Evolutionary conservation across 2,113 vertebrate genomes (phyloP).

Genomic region (Gasterosteus nipponicus): DNA sequence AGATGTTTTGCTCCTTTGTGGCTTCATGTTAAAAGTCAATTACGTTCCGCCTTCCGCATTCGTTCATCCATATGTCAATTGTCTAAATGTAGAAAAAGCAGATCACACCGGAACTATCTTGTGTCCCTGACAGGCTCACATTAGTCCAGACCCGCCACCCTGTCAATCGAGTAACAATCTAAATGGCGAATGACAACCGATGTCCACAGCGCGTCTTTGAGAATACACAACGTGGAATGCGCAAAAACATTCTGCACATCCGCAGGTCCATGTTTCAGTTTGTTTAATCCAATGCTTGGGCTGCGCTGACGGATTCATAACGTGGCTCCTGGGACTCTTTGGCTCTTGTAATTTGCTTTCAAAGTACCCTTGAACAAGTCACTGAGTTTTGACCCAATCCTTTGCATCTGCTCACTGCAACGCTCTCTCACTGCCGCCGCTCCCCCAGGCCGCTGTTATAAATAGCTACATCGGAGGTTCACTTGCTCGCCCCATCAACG

Average conservation of each 20-base stretch:
- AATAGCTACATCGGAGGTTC: constrained; percentile 49
- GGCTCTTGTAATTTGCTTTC: constrained; percentile 55
- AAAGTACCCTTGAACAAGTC: constrained; percentile 52
- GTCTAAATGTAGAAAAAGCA: neutral
- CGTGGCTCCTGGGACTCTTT: constrained; percentile 21
- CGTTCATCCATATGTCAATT: no score
- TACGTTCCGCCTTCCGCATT: neutral
- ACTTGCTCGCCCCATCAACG: constrained; percentile 41
- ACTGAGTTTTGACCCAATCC: constrained; percentile 55
- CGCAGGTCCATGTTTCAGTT: neutral
- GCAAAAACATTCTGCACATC: neutral
- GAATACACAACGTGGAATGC: neutral
- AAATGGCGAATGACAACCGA: neutral
- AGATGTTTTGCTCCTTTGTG: neutral
- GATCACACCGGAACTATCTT: neutral
- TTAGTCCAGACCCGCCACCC: neutral
- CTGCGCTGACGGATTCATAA: constrained; percentile 13
- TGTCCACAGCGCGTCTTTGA: neutral
- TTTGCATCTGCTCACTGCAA: constrained; percentile 46
- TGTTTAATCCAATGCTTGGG: constrained; percentile 3
- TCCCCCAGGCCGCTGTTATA: constrained; percentile 48
- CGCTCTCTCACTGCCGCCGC: constrained; percentile 35
- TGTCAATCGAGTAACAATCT: neutral
- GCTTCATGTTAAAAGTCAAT: neutral
- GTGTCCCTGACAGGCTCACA: neutral